Base-by-base conservation (phyloP, 2,888 invertebrate genomes). In the Nezara viridula region DNA sequence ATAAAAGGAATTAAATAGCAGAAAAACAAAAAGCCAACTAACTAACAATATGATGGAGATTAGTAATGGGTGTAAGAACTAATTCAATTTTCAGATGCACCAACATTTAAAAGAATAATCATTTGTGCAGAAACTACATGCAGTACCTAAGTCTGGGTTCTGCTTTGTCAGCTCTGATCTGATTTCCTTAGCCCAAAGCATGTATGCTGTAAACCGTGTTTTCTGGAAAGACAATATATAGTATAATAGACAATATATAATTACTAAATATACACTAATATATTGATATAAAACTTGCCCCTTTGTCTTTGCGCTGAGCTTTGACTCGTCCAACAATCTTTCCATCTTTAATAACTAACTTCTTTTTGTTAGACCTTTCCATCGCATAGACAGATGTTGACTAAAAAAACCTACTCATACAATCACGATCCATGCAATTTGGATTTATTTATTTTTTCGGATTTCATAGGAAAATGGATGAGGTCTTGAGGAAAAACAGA, bases 111-210 rank as follows among this genome's bases (percentile, higher is more conserved):
- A 52, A 91, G 66, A 49, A 66, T 47, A 86, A 47, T 60, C n/a
- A 16, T 37, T 81, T 60, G 73, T 60, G 52, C 44, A 85, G n/a
- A 91, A 91, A 55, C 89, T 92, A 77, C 40, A 37, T 77, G 37
- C 37, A 92, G 93, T 93, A 95, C 95, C 97, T 95, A 96, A 95
- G 89, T 95, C 95, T 0, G 97, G 96, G 92, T 95, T 95, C 91
- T 95, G 95, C 88, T 95, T 94, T 50, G 96, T 93, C 89, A 97
- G 94, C 91, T 96, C 96, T 90, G 96, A 95, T 73, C 98, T 94
- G 32, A 96, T 95, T 91, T 97, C 97, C 91, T 96, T 96, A 0
- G 98, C 96, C 97, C 98, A 98, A 92, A 98, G 94, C 95, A 97
- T 97, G 93, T 98, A 98, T 0, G 98, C 98, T 0, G 98, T 98